Base-by-base conservation (phyloP, 2,113 vertebrate species). In the Sinocyclocheilus maitianheensis region DNA sequence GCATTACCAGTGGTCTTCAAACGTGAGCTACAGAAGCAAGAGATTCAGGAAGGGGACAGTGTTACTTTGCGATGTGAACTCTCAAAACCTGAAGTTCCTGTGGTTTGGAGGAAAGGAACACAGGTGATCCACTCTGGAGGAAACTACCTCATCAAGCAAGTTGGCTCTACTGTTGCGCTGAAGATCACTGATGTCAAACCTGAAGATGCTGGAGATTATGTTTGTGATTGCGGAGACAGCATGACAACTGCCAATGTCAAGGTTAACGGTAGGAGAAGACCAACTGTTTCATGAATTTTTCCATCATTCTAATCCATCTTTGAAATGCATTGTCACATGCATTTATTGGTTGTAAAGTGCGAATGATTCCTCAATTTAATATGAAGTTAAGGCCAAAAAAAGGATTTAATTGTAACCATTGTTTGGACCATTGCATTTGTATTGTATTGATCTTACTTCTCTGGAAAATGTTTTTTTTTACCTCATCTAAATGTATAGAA, bases 61-160 rank as follows among this genome's bases (percentile, higher is more conserved):
- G 91, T 95, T 69, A 95, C 91, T 0, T 89, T 97, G 82, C 92
- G 76, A 34, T 98, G 97, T 63, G 87, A 95, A 87, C 94, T 98
- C 77, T 97, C 96, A 9, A 96, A 96, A 11, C 88, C 95, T 22
- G 95, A 90, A 0, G 86, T 93, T 0, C 90, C 94, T 0, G 95
- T 97, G 75, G 93, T 95, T 60, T 98, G 97, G 97, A 95, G 90
- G 87, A 95, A 46, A 46, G 9, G 43, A 46, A 46, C 43, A 46
- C 43, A 46, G 43, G 43, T 46, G 43, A 46, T 46, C 43, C 1
- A 2, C 3, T 46, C 43, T 46, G 43, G 43, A 46, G 43, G 43
- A 46, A 46, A 46, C 9, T 96, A 96, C 0, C 94, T 95, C 63
- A 95, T 97, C 76, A 92, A 87, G 58, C 90, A 93, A 60, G 89